Conservation (phyloP, 2,797 vertebrate species). For the Sebastes hubbsi region DNA sequence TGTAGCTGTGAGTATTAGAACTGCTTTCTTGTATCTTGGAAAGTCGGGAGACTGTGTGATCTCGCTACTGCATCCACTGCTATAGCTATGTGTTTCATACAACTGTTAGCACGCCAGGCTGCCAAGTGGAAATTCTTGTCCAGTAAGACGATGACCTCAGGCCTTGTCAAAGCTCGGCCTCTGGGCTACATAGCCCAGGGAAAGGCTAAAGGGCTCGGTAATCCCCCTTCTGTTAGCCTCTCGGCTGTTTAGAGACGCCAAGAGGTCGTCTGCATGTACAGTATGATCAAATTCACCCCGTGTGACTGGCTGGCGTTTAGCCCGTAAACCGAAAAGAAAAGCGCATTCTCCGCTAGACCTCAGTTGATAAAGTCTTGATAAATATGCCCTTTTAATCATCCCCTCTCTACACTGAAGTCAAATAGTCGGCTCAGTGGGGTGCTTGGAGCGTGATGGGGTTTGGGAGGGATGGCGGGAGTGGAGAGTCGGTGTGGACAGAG, state of each 20-base stretch:
- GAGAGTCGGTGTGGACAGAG: background rate
- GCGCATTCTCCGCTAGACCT: background rate
- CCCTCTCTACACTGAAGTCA: background rate
- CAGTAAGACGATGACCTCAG: constrained; percentile 57
- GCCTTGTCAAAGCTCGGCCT: constrained; percentile 49
- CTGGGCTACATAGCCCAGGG: constrained; percentile 17
- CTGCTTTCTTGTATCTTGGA: constrained; percentile 11
- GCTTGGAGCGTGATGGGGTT: background rate
- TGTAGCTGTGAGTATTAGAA: background rate
- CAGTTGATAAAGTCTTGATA: constrained; percentile 18
- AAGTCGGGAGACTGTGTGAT: constrained; percentile 18
- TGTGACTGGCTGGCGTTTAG: constrained; percentile 15
- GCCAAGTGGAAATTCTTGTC: constrained; percentile 74
- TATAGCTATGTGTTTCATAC: constrained; percentile 27
- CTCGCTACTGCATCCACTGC: background rate
- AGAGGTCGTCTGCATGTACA: background rate
- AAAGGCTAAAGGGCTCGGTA: constrained; percentile 41
- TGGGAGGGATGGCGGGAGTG: background rate
- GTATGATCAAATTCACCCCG: constrained; percentile 9
- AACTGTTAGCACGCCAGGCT: constrained; percentile 40
- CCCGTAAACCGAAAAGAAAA: background rate
- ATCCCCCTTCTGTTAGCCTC: constrained; percentile 48
- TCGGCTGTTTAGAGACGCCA: constrained; percentile 33
- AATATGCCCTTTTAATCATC: constrained; percentile 31
- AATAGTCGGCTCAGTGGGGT: constrained; percentile 5